A percentile compares a stretch with the other conserved stretches of the same genome.
phyloP scores from a whole-genome alignment of 2,113 vertebrate species.

The Maccullochella peelii region DNA sequence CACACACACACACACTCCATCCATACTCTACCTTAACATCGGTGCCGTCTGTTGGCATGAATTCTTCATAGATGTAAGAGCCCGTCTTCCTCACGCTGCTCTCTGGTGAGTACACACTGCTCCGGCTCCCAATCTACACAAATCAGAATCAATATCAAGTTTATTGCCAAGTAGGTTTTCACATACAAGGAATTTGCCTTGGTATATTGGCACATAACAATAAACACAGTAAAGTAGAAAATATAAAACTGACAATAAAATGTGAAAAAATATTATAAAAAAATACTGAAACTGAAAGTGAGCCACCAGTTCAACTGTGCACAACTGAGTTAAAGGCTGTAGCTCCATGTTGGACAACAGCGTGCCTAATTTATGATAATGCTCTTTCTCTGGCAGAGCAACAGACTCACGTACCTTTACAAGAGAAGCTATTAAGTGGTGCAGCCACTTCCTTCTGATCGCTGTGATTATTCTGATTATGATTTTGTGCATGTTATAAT shows the following conservation, averaged over 20 bases:
- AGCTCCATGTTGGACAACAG: not conserved
- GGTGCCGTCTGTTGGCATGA: conserved; percentile 98
- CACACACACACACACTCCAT: too few relatives aligned
- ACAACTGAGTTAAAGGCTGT: not conserved
- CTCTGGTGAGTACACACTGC: conserved; percentile 98
- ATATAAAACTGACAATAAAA: too few relatives aligned
- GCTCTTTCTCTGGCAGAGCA: not conserved
- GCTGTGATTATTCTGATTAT: too few relatives aligned
- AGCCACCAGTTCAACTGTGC: too few relatives aligned
- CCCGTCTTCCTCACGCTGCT: conserved; percentile 98
- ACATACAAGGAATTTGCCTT: too few relatives aligned
- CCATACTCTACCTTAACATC: conserved; percentile 92
- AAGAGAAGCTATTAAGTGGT: not conserved
- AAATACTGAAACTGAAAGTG: too few relatives aligned
- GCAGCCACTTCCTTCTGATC: too few relatives aligned
- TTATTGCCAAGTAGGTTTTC: too few relatives aligned
- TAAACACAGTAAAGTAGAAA: too few relatives aligned
- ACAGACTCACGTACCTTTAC: not conserved
- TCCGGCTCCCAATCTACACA: conserved; percentile 94
- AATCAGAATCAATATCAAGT: not conserved
- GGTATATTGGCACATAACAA: too few relatives aligned
- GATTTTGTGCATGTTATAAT: too few relatives aligned
- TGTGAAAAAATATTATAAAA: too few relatives aligned
- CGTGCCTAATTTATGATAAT: not conserved
- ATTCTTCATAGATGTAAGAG: conserved; percentile 99